A percentile compares a stretch with the other conserved stretches of the same genome.
These are phyloP conservation scores for Sebastes oblongus DNA, from an alignment of 2,797 vertebrate genomes.

Conservation along the genomic window DNA sequence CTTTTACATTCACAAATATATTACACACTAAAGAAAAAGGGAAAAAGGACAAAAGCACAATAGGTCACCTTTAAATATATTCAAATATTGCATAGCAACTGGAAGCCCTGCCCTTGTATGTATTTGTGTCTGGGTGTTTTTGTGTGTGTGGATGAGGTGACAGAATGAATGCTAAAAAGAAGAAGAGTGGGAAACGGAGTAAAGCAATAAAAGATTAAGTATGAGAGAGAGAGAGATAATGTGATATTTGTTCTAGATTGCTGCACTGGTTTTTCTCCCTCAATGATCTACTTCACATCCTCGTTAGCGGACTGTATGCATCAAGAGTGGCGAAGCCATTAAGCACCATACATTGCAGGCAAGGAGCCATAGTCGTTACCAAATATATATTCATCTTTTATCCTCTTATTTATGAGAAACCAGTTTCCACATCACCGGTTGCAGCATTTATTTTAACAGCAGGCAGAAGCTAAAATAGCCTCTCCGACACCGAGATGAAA, in stretches of 20 bases:
- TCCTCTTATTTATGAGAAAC: slow-evolving; percentile 14
- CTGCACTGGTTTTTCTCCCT: slow-evolving; percentile 2
- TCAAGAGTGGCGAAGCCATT: slow-evolving; percentile 33
- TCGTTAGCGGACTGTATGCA: slow-evolving; percentile 38
- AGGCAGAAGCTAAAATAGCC: not conserved
- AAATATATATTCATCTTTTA: slow-evolving; percentile 26
- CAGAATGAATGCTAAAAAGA: not conserved
- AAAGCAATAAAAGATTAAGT: not conserved
- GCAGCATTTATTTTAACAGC: slow-evolving; percentile 20
- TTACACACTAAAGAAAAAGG: too few relatives aligned
- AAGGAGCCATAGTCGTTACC: not conserved
- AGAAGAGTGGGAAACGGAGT: not conserved
- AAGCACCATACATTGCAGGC: slow-evolving; percentile 13
- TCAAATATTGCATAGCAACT: slow-evolving; percentile 22
- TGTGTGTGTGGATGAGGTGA: slow-evolving; percentile 2
- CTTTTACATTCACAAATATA: too few relatives aligned
- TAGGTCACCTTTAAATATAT: not conserved
- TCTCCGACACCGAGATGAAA: not conserved
- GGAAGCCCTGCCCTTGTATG: slow-evolving; percentile 10
- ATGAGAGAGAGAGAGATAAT: slow-evolving; percentile 26
- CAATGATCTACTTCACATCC: slow-evolving; percentile 20
- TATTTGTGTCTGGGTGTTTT: not conserved
- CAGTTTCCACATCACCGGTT: not conserved
- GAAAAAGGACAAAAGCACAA: too few relatives aligned
- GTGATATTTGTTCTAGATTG: slow-evolving; percentile 24